phyloP scores from a whole-genome alignment of 2,113 vertebrate species.

The Colistium nudipinnis region DNA sequence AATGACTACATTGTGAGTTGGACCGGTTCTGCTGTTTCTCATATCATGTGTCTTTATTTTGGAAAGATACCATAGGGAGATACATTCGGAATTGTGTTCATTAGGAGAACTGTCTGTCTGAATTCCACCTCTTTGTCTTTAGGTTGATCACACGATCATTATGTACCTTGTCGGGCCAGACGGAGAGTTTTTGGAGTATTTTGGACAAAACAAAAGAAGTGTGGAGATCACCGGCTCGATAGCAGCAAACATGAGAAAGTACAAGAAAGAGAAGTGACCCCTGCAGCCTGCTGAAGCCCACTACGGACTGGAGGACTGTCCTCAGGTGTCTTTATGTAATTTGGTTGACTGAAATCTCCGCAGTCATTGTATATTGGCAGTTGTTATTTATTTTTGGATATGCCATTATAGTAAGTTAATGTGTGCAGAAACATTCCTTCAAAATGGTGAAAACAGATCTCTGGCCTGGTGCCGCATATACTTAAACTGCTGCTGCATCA shows the following conservation, averaged over 20 bases:
- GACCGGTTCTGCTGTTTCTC: not conserved
- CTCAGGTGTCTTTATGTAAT: not conserved
- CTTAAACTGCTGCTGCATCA: not conserved
- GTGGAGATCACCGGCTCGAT: slow-evolving; percentile 86
- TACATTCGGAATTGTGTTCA: not conserved
- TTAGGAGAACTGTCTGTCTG: not conserved
- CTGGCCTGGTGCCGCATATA: not conserved
- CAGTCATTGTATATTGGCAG: not conserved
- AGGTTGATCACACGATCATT: slow-evolving; percentile 99
- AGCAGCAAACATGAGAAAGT: slow-evolving; percentile 88
- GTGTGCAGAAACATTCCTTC: slow-evolving; percentile 11
- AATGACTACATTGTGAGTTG: slow-evolving; percentile 96
- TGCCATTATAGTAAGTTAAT: not conserved
- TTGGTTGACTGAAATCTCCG: not conserved
- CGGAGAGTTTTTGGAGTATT: slow-evolving; percentile 92
- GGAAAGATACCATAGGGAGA: not conserved
- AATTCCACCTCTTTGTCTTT: not conserved
- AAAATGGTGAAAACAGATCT: not conserved
- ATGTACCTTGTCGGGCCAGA: slow-evolving; percentile 97
- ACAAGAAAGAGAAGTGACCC: slow-evolving; percentile 76
- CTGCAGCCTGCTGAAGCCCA: not conserved
- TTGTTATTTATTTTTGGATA: slow-evolving; percentile 28
- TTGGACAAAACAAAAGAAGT: slow-evolving; percentile 92
- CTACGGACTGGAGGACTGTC: not conserved
- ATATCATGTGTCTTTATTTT: too few relatives aligned